phyloP scores from a whole-genome alignment of 2,888 invertebrate species.

The Emesis furor region DNA sequence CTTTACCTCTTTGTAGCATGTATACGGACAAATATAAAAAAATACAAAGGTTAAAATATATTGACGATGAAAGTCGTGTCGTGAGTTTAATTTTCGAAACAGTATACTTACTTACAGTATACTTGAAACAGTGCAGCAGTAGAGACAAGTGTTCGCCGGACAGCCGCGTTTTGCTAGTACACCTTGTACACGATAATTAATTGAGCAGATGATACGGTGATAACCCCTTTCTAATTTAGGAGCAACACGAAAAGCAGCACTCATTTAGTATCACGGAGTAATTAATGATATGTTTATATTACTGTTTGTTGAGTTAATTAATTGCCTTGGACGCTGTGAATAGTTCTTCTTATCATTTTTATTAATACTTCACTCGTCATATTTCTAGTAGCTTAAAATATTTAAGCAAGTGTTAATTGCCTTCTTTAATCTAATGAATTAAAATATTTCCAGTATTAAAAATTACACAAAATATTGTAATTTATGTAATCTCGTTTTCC shows the following conservation, averaged over 20 bases:
- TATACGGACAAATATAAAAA: too few species aligned
- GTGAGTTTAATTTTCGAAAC: too few species aligned
- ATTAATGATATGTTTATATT: slow-evolving; percentile 11
- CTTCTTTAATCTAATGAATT: background rate
- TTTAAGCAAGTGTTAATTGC: slow-evolving; percentile 17
- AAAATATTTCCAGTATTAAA: slow-evolving; percentile 1
- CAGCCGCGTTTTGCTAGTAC: background rate
- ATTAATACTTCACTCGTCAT: slow-evolving; percentile 17
- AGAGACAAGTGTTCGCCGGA: too few species aligned
- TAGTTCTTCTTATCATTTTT: slow-evolving; percentile 8
- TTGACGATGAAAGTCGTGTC: too few species aligned
- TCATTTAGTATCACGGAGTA: background rate
- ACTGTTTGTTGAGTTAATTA: slow-evolving; percentile 16
- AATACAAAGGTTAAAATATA: too few species aligned
- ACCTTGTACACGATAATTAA: background rate
- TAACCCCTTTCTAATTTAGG: slow-evolving; percentile 3
- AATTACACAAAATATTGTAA: background rate
- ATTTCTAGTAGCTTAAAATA: slow-evolving; percentile 8
- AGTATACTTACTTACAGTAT: too few species aligned
- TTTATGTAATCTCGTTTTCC: background rate
- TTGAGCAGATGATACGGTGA: background rate
- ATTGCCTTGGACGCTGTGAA: slow-evolving; percentile 5
- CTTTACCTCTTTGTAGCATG: too few species aligned
- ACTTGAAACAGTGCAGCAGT: too few species aligned
- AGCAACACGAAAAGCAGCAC: background rate